Evolutionary conservation across 2,113 vertebrate species (phyloP), one percentile per base, ranked within the genome.

Genomic region (Gasterosteus aculeatus): DNA sequence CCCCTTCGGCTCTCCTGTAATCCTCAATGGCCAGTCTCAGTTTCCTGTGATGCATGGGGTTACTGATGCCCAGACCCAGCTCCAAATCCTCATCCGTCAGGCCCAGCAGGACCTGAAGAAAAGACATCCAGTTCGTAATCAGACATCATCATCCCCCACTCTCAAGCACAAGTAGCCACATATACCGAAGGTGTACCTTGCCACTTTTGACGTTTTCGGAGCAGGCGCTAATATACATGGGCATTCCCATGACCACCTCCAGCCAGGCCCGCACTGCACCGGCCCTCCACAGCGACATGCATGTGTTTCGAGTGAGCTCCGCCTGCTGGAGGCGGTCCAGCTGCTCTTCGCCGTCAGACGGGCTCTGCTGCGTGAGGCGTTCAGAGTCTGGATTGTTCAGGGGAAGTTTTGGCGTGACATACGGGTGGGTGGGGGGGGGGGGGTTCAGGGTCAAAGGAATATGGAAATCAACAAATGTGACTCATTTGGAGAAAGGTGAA

Each of bases 191-290:
- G 12, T 57, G 26, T 93, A 96, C 96, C 96, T 96, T 96, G 54
- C 96, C 96, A 35, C 95, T 97, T 88, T 96, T 97, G 76, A 96
- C 82, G 10, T 96, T 96, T 88, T 97, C 95, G 0, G 93, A 85
- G 42, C 95, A 97, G 73, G 95, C 92, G 33, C 94, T 92, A 51
- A 90, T 88, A 58, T 96, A 96, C 95, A 96, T 96, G 60, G 96
- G 95, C 95, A 97, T 96, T 68, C 95, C 95, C 96, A 97, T 96
- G 89, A 95, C 95, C 72, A 96, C 95, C 88, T 97, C 96, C 83
- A 97, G 94, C 96, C 96, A 97, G 82, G 96, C 95, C 91, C 95
- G 95, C 49, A 97, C 95, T 0, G 95, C 91, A 53, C 95, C 94
- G 0, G 96, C 95, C 88, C 95, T 94, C 96, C 96, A 97, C 75